These are phyloP conservation scores for Salarias fasciatus DNA, from an alignment of 2,797 vertebrate species.

Conservation along the genomic window DNA sequence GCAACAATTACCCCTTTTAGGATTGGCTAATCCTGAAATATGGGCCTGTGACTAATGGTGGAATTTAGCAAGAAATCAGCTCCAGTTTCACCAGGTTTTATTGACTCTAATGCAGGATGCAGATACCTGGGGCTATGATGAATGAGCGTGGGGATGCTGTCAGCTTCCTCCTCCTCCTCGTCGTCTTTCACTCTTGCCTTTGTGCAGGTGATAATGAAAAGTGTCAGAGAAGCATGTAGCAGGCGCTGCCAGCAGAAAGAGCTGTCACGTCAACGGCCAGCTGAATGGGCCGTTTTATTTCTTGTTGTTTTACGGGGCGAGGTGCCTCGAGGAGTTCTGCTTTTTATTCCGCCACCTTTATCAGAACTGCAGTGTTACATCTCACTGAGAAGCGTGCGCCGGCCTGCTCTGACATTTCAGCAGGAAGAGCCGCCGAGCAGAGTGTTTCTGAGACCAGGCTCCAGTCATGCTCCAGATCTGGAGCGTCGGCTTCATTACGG, in stretches of 20 bases:
- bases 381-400: slow-evolving; percentile 62
- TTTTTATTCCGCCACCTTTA: slow-evolving; percentile 17
- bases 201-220: slow-evolving; percentile 87
- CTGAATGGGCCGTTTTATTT: slow-evolving; percentile 69
- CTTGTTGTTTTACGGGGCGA: slow-evolving; percentile 73
- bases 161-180: slow-evolving; percentile 52
- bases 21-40: slow-evolving; percentile 84
- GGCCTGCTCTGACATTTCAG: slow-evolving; percentile 59
- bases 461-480: too few relatives aligned
- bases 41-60: slow-evolving; percentile 96
- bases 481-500: slow-evolving; percentile 15
- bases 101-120: slow-evolving; percentile 89
- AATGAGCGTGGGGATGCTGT: slow-evolving; percentile 82
- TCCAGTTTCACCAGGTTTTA: slow-evolving; percentile 94
- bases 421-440: too few relatives aligned
- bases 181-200: slow-evolving; percentile 86
- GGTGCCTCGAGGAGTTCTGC: slow-evolving; percentile 43
- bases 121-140: slow-evolving; percentile 89
- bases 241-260: slow-evolving; percentile 79
- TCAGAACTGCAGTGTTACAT: slow-evolving; percentile 69
- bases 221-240: slow-evolving; percentile 87
- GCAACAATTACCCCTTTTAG: slow-evolving; percentile 77
- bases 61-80: slow-evolving; percentile 99
- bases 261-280: slow-evolving; percentile 66
- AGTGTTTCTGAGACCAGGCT: too few relatives aligned